Conservation (phyloP, 2,797 vertebrate species). For the Enteromius viviparus region DNA sequence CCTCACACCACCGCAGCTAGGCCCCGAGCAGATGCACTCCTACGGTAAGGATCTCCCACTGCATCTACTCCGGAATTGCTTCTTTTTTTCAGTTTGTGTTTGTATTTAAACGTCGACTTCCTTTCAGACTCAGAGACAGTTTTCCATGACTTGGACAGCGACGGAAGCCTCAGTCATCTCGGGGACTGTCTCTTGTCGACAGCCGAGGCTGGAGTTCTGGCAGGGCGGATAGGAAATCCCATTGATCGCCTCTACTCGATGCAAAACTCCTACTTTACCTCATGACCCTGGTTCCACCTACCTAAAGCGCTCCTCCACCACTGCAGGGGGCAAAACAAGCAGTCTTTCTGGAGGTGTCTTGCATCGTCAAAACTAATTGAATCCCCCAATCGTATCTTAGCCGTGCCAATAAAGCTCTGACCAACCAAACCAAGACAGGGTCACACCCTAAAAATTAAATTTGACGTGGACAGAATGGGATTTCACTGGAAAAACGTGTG, state of each 20-base stretch:
- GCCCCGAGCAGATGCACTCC: constrained; percentile 84
- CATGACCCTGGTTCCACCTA: constrained; percentile 79
- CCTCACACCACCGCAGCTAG: constrained; percentile 88
- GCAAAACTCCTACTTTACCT: constrained; percentile 95
- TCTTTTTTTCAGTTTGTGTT: neutral
- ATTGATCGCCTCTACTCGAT: constrained; percentile 94
- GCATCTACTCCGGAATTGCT: neutral
- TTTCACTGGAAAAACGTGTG: constrained; percentile 12
- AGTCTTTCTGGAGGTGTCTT: constrained; percentile 58
- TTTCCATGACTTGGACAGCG: constrained; percentile 90
- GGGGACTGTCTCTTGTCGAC: constrained; percentile 87
- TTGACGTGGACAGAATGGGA: neutral
- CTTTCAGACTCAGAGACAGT: constrained; percentile 85
- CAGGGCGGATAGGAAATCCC: constrained; percentile 86
- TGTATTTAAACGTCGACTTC: constrained; percentile 46
- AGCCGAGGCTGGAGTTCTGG: constrained; percentile 80
- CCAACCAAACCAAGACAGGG: neutral
- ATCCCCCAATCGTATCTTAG: constrained; percentile 31
- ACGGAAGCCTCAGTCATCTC: constrained; percentile 85
- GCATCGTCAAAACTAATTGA: constrained; percentile 56
- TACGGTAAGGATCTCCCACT: constrained; percentile 79
- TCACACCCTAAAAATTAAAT: neutral
- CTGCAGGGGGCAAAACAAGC: constrained; percentile 72
- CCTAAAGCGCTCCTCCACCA: constrained; percentile 64
- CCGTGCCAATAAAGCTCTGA: constrained; percentile 27